A percentile compares a stretch with the other conserved stretches of the same genome.
Evolutionary conservation across 2,113 vertebrate genomes (phyloP).

Genomic region (Pogonocichla stellata): DNA sequence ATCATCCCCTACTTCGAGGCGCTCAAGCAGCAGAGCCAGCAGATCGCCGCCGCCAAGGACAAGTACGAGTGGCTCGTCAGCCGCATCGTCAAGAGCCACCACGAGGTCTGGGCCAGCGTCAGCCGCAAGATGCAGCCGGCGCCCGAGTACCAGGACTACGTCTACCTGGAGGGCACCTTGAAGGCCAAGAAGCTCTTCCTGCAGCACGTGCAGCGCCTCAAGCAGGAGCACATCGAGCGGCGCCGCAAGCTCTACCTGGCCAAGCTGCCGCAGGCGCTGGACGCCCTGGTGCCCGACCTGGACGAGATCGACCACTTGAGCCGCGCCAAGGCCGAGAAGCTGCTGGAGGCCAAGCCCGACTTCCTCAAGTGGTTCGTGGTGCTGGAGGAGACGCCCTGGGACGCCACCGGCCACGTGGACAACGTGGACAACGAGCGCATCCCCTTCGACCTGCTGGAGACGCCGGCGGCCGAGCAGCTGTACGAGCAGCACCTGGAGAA

Average conservation of each 20-base stretch:
- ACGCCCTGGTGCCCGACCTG: conserved; percentile 84
- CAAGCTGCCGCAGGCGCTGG: conserved; percentile 84
- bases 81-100: conserved; percentile 89
- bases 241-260: conserved; percentile 83
- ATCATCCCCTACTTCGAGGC: conserved; percentile 97
- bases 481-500: conserved; percentile 88
- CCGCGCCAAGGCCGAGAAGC: conserved; percentile 85
- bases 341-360: conserved; percentile 88
- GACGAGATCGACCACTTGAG: conserved; percentile 91
- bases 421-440: conserved; percentile 85
- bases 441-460: conserved; percentile 93
- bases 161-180: conserved; percentile 90
- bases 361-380: conserved; percentile 93
- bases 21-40: conserved; percentile 95
- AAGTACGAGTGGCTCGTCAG: conserved; percentile 92
- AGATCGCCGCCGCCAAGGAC: conserved; percentile 94
- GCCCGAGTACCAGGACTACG: conserved; percentile 89
- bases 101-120: conserved; percentile 83
- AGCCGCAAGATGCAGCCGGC: conserved; percentile 85
- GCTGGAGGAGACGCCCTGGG: conserved; percentile 94
- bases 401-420: conserved; percentile 87
- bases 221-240: conserved; percentile 93
- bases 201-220: conserved; percentile 91
- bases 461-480: conserved; percentile 78
- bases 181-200: conserved; percentile 96